Evolutionary conservation across 2,888 invertebrate genomes (phyloP).

Genomic region (Eristalis tenax): DNA sequence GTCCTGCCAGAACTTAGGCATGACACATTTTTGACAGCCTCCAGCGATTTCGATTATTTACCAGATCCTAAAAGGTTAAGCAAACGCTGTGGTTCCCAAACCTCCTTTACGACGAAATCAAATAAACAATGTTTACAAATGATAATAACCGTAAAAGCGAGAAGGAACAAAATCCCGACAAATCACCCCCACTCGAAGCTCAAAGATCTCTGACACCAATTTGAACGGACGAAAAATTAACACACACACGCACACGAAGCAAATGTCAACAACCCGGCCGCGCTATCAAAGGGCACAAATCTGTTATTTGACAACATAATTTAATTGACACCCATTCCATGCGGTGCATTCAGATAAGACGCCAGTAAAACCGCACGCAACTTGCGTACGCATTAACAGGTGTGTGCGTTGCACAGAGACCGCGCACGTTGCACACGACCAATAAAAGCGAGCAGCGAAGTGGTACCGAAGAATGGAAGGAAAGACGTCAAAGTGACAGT

Average conservation of each 20-base stretch:
- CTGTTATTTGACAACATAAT: constrained; percentile 38
- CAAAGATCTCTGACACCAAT: background rate
- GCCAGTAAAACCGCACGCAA: background rate
- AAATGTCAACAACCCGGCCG: constrained; percentile 26
- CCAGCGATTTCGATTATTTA: background rate
- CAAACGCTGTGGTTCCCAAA: background rate
- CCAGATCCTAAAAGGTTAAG: background rate
- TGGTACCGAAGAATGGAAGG: background rate
- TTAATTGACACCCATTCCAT: constrained; percentile 41
- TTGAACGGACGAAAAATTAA: constrained; percentile 28
- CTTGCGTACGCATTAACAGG: background rate
- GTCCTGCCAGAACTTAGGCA: background rate
- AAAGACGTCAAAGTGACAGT: constrained; percentile 41
- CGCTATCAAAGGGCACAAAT: constrained; percentile 35
- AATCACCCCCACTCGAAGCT: background rate
- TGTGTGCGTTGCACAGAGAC: background rate
- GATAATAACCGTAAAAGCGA: background rate
- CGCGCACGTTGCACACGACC: background rate
- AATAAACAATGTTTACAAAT: background rate
- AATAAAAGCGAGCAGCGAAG: background rate
- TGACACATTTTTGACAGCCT: background rate
- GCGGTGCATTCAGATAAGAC: constrained; percentile 34
- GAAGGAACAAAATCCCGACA: background rate
- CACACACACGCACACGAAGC: background rate
- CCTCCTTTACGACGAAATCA: background rate